Evolutionary conservation across 2,888 invertebrate genomes (phyloP).

Genomic region (Scaptodrosophila latifasciaeformis): DNA sequence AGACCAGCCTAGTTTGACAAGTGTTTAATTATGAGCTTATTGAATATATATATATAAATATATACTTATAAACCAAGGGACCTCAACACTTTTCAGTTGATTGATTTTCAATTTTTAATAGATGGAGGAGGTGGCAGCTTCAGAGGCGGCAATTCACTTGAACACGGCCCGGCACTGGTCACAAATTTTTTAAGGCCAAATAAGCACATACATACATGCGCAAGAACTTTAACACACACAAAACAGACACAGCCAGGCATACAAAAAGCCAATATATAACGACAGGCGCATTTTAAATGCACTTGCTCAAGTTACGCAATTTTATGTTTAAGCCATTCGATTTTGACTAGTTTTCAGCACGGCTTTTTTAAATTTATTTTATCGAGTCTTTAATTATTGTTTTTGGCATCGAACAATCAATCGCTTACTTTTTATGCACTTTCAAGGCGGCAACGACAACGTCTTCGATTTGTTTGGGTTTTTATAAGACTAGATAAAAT

Average conservation of each 20-base stretch:
- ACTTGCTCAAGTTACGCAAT: conserved; percentile 53
- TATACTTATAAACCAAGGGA: no score
- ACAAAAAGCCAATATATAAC: not conserved
- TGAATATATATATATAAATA: conserved; percentile 3
- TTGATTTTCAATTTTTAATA: not conserved
- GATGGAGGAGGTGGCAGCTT: no score
- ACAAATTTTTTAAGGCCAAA: conserved; percentile 49
- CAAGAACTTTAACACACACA: not conserved
- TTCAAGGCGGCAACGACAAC: no score
- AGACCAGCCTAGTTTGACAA: no score
- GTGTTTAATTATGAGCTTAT: no score
- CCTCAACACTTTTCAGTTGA: not conserved
- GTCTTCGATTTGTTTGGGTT: no score
- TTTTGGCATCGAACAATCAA: no score
- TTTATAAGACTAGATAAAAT: no score
- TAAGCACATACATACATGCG: conserved; percentile 6
- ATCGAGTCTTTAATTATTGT: no score
- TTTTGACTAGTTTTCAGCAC: conserved; percentile 18
- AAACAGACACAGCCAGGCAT: conserved; percentile 6
- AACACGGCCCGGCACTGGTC: conserved; percentile 19
- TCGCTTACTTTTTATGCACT: no score
- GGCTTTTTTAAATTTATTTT: no score
- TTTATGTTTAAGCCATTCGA: conserved; percentile 19
- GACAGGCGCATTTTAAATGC: conserved; percentile 40
- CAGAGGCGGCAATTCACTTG: not conserved